Percentiles rank a stretch among this genome's conserved stretches.
Evolutionary conservation across 1,140 invertebrate genomes (phyloP).

Genomic region (Drosophila bocqueti): DNA sequence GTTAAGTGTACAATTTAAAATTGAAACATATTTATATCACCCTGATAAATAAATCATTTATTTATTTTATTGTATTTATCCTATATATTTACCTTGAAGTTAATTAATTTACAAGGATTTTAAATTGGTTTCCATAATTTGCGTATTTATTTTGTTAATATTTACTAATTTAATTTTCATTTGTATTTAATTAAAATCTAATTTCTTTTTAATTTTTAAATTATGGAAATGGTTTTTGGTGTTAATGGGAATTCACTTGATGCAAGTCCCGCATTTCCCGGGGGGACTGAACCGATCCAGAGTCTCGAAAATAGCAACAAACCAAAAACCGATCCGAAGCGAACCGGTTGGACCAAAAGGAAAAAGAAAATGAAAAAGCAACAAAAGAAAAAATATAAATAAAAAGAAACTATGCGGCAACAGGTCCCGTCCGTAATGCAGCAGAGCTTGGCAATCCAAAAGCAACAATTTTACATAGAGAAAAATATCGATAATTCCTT

Average conservation of each 20-base stretch:
- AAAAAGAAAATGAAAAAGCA: constrained; percentile 25
- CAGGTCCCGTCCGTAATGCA: constrained; percentile 55
- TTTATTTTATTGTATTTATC: no score
- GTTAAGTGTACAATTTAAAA: no score
- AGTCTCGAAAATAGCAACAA: constrained; percentile 65
- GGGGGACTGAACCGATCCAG: constrained; percentile 31
- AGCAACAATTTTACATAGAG: constrained; percentile 14
- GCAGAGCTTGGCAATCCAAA: constrained; percentile 28
- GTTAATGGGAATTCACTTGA: constrained; percentile 23
- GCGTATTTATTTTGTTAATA: background rate
- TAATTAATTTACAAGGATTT: background rate
- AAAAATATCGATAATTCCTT: background rate
- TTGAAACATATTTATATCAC: no score
- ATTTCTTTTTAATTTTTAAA: background rate
- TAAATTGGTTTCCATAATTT: background rate
- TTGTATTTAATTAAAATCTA: background rate
- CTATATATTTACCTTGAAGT: background rate
- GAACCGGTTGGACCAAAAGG: constrained; percentile 59
- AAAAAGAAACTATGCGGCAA: constrained; percentile 62
- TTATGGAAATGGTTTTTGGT: background rate
- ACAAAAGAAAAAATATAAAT: constrained; percentile 1
- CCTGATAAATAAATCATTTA: background rate
- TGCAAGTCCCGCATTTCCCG: constrained; percentile 16
- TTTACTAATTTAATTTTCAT: background rate
- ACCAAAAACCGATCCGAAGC: constrained; percentile 22